A percentile compares a stretch with the other conserved stretches of the same genome.
Evolutionary conservation across 2,888 invertebrate species (phyloP).

Genomic region (Oxyteleia sp.): DNA sequence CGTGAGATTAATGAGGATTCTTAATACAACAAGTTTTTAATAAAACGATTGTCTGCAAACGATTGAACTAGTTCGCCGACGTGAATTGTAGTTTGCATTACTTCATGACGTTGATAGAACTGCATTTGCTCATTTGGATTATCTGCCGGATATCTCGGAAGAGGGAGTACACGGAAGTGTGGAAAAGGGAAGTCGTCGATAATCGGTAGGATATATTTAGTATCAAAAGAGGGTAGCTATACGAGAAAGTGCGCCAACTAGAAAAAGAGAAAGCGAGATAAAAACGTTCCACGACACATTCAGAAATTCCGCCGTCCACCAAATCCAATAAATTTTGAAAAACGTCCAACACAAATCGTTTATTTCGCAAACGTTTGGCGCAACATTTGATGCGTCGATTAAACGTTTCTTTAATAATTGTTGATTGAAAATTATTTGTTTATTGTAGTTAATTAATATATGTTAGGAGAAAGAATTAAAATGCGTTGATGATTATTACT

Average conservation of each 20-base stretch:
- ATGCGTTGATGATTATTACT: too few relatives aligned
- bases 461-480: too few relatives aligned
- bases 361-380: too few relatives aligned
- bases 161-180: slow-evolving; percentile 68
- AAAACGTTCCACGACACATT: slow-evolving; percentile 12
- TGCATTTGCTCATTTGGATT: slow-evolving; percentile 67
- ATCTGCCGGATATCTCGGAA: slow-evolving; percentile 70
- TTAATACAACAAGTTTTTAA: neutral
- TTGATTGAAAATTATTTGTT: too few relatives aligned
- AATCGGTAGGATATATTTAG: slow-evolving; percentile 71
- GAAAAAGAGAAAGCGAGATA: slow-evolving; percentile 5
- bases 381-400: too few relatives aligned
- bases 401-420: too few relatives aligned
- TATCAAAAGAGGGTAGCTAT: slow-evolving; percentile 51
- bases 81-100: slow-evolving; percentile 30
- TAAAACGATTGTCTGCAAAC: neutral
- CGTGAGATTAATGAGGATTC: too few relatives aligned
- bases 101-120: slow-evolving; percentile 47
- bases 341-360: too few relatives aligned
- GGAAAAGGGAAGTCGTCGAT: slow-evolving; percentile 72
- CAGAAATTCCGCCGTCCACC: slow-evolving; percentile 11
- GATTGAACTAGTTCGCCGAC: slow-evolving; percentile 6
- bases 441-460: too few relatives aligned
- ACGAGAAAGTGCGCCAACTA: slow-evolving; percentile 16
- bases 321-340: too few relatives aligned